A percentile compares a stretch with the other conserved stretches of the same genome.
These are phyloP conservation scores for Cantharis rufa DNA, from an alignment of 2,888 invertebrate genomes.

Conservation along the genomic window DNA sequence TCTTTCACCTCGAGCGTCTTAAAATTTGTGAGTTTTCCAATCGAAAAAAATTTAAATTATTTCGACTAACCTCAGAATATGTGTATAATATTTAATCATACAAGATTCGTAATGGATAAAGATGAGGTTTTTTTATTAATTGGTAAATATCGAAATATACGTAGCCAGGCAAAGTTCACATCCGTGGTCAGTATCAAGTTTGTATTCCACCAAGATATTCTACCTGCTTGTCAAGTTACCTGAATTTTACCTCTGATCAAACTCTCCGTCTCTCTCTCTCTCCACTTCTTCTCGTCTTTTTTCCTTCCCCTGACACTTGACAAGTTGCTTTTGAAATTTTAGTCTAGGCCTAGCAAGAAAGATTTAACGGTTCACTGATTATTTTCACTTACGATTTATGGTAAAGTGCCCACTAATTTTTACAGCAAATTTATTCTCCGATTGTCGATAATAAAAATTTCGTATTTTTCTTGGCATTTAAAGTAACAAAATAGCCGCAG, in stretches of 20 bases:
- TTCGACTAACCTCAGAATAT: not conserved
- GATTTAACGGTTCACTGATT: slow-evolving; percentile 39
- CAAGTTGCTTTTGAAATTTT: slow-evolving; percentile 57
- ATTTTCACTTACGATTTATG: slow-evolving; percentile 33
- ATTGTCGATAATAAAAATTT: not conserved
- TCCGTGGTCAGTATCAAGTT: slow-evolving; percentile 15
- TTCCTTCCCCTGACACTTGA: slow-evolving; percentile 53
- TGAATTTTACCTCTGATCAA: slow-evolving; percentile 46
- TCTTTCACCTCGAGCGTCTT: not conserved
- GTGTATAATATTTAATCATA: not conserved
- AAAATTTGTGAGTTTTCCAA: not conserved
- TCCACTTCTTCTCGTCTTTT: slow-evolving; percentile 39
- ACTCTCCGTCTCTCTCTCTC: slow-evolving; percentile 39
- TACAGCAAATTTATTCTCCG: not conserved
- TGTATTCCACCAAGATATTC: slow-evolving; percentile 15
- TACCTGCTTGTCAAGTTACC: slow-evolving; percentile 44
- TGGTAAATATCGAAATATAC: slow-evolving; percentile 15
- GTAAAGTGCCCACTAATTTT: not conserved
- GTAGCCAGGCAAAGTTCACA: slow-evolving; percentile 11
- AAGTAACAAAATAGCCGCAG: not conserved
- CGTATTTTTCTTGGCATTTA: not conserved
- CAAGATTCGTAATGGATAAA: not conserved
- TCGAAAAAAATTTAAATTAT: slow-evolving; percentile 2
- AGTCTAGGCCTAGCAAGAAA: slow-evolving; percentile 48
- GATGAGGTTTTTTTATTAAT: slow-evolving; percentile 1